These are phyloP conservation scores for Cavia aperea DNA, from an alignment of 2,113 vertebrate genomes.

Conservation along the genomic window DNA sequence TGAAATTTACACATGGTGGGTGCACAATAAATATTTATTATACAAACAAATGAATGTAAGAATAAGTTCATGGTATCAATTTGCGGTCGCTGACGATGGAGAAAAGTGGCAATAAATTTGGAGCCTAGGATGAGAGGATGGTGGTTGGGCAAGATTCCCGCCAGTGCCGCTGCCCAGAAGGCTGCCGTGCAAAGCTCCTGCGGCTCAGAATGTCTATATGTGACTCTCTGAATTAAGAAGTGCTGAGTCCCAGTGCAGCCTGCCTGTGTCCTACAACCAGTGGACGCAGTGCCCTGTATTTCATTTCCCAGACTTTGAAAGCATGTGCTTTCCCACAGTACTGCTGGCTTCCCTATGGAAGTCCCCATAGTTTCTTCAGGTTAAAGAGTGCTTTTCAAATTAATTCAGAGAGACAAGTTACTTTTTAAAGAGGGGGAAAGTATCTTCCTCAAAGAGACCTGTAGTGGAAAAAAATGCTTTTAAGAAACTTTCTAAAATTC, in stretches of 20 bases:
- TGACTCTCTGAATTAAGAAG: neutral
- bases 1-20: neutral
- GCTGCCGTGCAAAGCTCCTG: neutral
- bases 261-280: rapidly evolving
- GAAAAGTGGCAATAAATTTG: neutral
- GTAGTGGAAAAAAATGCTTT: neutral
- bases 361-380: neutral
- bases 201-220: neutral
- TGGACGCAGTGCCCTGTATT: neutral
- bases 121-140: neutral
- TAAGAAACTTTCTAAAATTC: neutral
- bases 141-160: neutral
- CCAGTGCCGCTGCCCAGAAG: neutral
- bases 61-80: neutral
- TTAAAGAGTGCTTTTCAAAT: neutral
- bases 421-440: neutral
- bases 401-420: neutral
- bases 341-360: neutral
- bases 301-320: neutral
- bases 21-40: neutral
- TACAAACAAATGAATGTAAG: neutral
- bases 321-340: neutral
- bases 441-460: neutral
- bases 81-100: neutral
- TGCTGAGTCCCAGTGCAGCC: neutral